Evolutionary conservation across 2,797 vertebrate genomes (phyloP).

Genomic region (Luscinia megarhynchos): DNA sequence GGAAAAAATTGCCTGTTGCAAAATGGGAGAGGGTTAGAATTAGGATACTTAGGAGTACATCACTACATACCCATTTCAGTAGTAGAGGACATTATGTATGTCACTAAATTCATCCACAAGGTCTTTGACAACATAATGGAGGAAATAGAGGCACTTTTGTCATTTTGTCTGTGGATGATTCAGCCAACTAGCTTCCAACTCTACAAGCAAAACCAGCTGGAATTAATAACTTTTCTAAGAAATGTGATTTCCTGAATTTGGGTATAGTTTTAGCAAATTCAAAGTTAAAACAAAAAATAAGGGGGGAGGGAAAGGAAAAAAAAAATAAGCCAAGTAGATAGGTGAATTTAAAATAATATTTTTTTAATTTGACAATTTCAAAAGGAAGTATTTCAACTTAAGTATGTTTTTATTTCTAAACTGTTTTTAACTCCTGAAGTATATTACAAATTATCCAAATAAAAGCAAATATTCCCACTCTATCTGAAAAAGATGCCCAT

Average conservation of each 20-base stretch:
- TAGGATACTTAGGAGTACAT: neutral
- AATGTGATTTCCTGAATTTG: neutral
- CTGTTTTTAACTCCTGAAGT: neutral
- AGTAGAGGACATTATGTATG: neutral
- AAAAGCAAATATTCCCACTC: neutral
- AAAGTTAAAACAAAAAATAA: neutral
- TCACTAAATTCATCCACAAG: neutral
- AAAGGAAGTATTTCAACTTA: neutral
- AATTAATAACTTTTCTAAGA: neutral
- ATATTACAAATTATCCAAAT: neutral
- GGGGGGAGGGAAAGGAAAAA: accelerated
- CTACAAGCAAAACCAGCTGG: neutral
- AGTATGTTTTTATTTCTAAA: neutral
- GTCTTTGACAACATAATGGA: neutral
- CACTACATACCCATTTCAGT: neutral
- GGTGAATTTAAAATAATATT: neutral
- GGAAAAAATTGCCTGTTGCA: neutral
- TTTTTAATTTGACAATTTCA: neutral
- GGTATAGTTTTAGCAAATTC: neutral
- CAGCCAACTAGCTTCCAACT: neutral
- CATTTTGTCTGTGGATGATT: neutral
- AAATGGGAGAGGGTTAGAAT: neutral
- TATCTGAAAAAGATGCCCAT: neutral
- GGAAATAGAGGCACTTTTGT: neutral
- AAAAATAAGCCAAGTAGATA: neutral